Percentiles rank a stretch among this genome's conserved stretches.
phyloP scores from a whole-genome alignment of 1,140 invertebrate genomes.

The Scaptomyza pallida region DNA sequence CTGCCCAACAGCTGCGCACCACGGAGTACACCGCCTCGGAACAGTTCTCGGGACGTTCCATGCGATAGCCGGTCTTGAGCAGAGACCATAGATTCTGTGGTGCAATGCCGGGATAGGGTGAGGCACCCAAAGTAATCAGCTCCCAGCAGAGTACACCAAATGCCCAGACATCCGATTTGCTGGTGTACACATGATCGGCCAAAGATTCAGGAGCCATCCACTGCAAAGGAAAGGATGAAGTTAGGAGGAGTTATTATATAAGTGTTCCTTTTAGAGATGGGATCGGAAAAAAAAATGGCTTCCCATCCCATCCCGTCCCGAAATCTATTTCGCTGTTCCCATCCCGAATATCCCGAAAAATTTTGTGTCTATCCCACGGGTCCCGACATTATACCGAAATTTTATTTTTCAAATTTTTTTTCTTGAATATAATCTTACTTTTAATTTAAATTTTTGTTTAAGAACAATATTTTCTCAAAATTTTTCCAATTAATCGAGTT shows the following conservation, averaged over 20 bases:
- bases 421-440: no score
- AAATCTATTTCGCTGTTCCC: no score
- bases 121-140: constrained; percentile 90
- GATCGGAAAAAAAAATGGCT: no score
- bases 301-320: no score
- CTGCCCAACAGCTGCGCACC: constrained; percentile 92
- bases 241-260: neutral
- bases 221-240: constrained; percentile 75
- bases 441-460: no score
- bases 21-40: constrained; percentile 91
- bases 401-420: no score
- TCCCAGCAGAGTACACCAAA: constrained; percentile 96
- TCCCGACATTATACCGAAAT: no score
- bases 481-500: no score
- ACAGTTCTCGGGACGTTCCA: constrained; percentile 93
- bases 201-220: constrained; percentile 96
- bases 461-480: no score
- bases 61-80: constrained; percentile 91
- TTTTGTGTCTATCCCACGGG: no score
- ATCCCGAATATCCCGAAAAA: no score
- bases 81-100: constrained; percentile 91
- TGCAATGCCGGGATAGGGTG: constrained; percentile 88
- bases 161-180: constrained; percentile 96
- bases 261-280: neutral
- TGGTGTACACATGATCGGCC: constrained; percentile 94